Evolutionary conservation across 2,888 invertebrate genomes (phyloP).

Genomic region (Brachyptera putata): DNA sequence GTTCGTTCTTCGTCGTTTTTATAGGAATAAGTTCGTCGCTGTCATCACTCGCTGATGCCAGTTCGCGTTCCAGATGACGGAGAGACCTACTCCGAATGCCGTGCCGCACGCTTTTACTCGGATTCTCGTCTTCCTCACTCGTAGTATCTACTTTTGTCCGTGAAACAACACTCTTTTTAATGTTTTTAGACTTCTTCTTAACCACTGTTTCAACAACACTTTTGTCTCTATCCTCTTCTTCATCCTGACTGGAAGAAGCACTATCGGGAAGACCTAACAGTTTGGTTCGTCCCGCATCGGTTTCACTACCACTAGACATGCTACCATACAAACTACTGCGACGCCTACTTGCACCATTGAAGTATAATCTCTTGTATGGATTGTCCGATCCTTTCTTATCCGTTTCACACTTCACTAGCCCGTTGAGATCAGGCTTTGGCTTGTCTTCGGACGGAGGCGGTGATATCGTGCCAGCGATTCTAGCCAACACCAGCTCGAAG

Average conservation of each 20-base stretch:
- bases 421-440: constrained; percentile 59
- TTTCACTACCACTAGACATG: constrained; percentile 51
- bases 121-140: constrained; percentile 51
- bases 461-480: constrained; percentile 61
- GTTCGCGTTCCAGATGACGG: constrained; percentile 70
- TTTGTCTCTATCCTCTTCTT: constrained; percentile 38
- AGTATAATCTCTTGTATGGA: constrained; percentile 71
- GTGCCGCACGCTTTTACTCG: too few species aligned
- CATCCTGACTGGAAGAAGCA: constrained; percentile 36
- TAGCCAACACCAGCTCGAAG: constrained; percentile 62
- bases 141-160: constrained; percentile 53
- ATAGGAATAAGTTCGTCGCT: constrained; percentile 68
- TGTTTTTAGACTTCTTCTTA: constrained; percentile 36
- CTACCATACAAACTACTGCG: constrained; percentile 62
- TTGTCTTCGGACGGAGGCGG: constrained; percentile 56
- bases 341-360: constrained; percentile 65
- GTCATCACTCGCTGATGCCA: constrained; percentile 63
- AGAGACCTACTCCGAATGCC: constrained; percentile 54
- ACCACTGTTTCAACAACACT: constrained; percentile 36
- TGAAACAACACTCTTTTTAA: constrained; percentile 40
- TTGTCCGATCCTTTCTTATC: constrained; percentile 51
- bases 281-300: constrained; percentile 33
- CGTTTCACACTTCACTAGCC: constrained; percentile 51
- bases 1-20: constrained; percentile 48
- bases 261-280: constrained; percentile 31